Evolutionary conservation across 2,797 vertebrate genomes (phyloP).

Genomic region (Megalops cyprinoides): DNA sequence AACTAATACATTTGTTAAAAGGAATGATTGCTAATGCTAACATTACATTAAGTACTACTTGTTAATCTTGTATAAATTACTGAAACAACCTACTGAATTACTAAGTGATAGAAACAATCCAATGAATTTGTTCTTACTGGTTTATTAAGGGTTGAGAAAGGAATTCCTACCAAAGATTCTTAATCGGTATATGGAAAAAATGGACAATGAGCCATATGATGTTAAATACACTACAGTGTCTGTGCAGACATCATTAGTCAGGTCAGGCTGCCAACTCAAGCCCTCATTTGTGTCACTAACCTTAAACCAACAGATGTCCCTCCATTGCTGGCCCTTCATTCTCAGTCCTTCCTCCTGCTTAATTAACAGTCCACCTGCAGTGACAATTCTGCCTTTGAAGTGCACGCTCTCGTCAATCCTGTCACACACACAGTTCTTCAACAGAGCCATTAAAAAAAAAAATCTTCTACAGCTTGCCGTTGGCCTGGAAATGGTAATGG

Average conservation of each 20-base stretch:
- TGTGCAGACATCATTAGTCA: not conserved
- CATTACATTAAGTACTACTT: not conserved
- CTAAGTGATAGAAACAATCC: not conserved
- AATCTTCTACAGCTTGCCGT: slow-evolving; percentile 39
- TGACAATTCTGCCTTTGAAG: slow-evolving; percentile 42
- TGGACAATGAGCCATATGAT: slow-evolving; percentile 51
- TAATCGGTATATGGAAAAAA: slow-evolving; percentile 60
- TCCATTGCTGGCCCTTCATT: slow-evolving; percentile 24
- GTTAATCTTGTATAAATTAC: not conserved
- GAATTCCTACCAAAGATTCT: no score
- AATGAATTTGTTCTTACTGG: not conserved
- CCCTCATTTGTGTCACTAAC: no score
- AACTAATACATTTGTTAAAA: not conserved
- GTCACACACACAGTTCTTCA: slow-evolving; percentile 48
- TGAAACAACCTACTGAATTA: not conserved
- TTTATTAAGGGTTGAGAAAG: not conserved
- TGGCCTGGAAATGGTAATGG: slow-evolving; percentile 26
- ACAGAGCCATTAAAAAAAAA: slow-evolving; percentile 60
- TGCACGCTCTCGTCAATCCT: slow-evolving; percentile 13
- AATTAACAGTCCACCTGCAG: slow-evolving; percentile 60
- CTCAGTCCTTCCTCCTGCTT: slow-evolving; percentile 59
- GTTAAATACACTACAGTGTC: not conserved
- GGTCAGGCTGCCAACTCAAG: not conserved
- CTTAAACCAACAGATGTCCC: slow-evolving; percentile 36
- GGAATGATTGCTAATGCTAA: not conserved